Percentiles rank a stretch among this genome's conserved stretches.
These are phyloP conservation scores for Mesoclemmys tuberculata DNA, from an alignment of 2,113 vertebrate genomes.

Conservation along the genomic window DNA sequence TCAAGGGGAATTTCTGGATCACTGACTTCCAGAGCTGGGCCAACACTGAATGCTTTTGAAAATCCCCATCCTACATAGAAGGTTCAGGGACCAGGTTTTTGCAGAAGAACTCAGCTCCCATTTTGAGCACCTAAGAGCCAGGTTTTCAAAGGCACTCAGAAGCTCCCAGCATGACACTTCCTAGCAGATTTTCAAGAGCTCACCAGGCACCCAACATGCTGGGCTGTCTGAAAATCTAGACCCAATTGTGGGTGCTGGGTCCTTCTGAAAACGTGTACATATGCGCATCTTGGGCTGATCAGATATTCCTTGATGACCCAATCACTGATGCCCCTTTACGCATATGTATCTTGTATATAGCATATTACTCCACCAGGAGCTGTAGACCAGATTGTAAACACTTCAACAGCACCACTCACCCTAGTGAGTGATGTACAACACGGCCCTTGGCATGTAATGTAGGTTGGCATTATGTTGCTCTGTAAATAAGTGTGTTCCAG, in stretches of 20 bases:
- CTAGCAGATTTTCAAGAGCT: not conserved
- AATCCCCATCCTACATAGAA: not conserved
- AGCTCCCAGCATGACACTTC: too few relatives aligned
- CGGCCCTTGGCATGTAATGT: not conserved
- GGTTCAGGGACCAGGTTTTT: not conserved
- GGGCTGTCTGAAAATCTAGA: not conserved
- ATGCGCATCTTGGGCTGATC: not conserved
- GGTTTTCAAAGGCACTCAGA: not conserved
- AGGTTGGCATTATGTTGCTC: not conserved
- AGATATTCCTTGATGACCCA: not conserved
- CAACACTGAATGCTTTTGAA: not conserved
- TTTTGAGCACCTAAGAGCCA: not conserved
- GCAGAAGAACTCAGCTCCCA: not conserved
- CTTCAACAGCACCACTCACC: not conserved
- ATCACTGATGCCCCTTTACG: not conserved
- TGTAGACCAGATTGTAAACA: not conserved
- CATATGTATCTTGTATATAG: not conserved
- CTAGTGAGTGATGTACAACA: not conserved
- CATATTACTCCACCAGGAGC: not conserved
- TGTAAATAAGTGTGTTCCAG: not conserved
- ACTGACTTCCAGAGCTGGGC: not conserved
- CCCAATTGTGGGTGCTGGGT: not conserved
- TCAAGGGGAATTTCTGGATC: not conserved
- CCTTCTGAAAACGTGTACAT: not conserved
- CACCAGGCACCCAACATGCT: not conserved